These are phyloP conservation scores for Magallana ariakensis DNA, from an alignment of 1,140 invertebrate species.

Conservation along the genomic window DNA sequence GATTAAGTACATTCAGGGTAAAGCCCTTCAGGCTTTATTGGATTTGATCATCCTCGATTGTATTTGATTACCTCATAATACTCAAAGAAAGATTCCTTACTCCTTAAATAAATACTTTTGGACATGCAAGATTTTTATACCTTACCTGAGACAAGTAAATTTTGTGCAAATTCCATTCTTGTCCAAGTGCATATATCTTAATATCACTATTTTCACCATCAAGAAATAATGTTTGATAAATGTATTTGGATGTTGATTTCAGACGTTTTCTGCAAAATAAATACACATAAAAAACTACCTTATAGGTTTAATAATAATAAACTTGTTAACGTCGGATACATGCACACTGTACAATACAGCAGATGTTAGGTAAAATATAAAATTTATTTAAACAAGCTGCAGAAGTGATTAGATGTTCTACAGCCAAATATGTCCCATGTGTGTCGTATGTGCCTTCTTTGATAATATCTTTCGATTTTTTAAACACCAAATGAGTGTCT, in stretches of 20 bases:
- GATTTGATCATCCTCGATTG: too few species aligned
- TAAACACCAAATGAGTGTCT: neutral
- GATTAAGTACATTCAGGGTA: too few species aligned
- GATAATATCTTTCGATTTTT: neutral
- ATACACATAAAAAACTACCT: neutral
- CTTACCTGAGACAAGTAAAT: slow-evolving; percentile 87
- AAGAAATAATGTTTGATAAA: slow-evolving; percentile 88
- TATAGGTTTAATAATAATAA: neutral
- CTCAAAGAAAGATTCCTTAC: too few species aligned
- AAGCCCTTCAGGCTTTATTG: too few species aligned
- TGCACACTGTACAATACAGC: neutral
- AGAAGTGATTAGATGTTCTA: too few species aligned
- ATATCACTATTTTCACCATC: slow-evolving; percentile 89
- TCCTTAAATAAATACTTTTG: too few species aligned
- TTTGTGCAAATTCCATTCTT: slow-evolving; percentile 89
- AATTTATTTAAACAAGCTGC: too few species aligned
- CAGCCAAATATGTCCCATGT: neutral
- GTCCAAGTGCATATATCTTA: slow-evolving; percentile 86
- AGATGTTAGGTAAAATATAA: too few species aligned
- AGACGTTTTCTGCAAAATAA: slow-evolving; percentile 83
- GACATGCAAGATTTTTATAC: too few species aligned
- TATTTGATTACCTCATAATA: too few species aligned
- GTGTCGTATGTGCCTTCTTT: neutral
- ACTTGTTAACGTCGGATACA: neutral
- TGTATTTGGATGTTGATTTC: slow-evolving; percentile 88